phyloP scores from a whole-genome alignment of 2,113 vertebrate species.

The Catagonus wagneri region DNA sequence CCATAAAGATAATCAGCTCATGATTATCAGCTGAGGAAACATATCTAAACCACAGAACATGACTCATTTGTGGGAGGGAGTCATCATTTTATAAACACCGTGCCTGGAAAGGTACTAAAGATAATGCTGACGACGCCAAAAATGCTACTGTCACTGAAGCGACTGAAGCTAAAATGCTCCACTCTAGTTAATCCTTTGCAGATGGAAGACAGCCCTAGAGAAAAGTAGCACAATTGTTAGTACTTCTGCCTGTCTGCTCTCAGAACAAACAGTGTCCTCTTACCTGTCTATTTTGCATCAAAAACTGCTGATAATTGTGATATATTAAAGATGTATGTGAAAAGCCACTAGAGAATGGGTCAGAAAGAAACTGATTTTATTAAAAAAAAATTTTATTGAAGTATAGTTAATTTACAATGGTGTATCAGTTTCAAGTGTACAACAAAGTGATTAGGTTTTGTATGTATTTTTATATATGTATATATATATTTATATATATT shows the following conservation, averaged over 20 bases:
- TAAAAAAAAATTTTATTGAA: neutral
- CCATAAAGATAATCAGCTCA: neutral
- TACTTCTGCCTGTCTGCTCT: neutral
- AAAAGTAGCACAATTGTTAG: neutral
- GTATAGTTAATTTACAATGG: neutral
- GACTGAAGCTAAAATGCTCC: too few relatives aligned
- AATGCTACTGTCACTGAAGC: neutral
- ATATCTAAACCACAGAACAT: neutral
- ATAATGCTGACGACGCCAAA: neutral
- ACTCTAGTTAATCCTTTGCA: neutral
- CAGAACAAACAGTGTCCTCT: neutral
- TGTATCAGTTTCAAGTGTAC: neutral
- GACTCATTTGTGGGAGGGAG: constrained; percentile 4
- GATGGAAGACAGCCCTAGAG: neutral
- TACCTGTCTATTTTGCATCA: neutral
- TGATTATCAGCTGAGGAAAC: constrained; percentile 11
- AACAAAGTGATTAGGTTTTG: neutral
- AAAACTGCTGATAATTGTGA: neutral
- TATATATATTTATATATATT: neutral
- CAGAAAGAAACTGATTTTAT: neutral
- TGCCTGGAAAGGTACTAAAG: constrained; percentile 32
- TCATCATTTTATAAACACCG: neutral
- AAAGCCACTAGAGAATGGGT: neutral
- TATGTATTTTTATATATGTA: neutral
- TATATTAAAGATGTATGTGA: neutral